Evolutionary conservation across 2,888 invertebrate genomes (phyloP).

Genomic region (Agrochola macilenta): DNA sequence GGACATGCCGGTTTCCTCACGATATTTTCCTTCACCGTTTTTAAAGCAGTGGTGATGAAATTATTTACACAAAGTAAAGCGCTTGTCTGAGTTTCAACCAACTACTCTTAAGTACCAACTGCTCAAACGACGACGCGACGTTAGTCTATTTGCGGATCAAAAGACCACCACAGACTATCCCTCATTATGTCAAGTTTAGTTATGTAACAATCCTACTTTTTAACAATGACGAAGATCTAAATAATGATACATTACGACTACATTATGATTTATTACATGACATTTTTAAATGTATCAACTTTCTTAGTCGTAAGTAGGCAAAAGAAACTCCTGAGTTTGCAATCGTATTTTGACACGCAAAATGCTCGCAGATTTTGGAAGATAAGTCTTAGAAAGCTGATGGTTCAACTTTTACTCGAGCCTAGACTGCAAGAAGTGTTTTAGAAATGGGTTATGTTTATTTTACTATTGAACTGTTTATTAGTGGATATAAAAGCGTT

Average conservation of each 20-base stretch:
- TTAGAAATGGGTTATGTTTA: slow-evolving; percentile 1
- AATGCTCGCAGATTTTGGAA: slow-evolving; percentile 47
- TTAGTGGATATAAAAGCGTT: background rate
- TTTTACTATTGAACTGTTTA: background rate
- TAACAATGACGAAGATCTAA: slow-evolving; percentile 21
- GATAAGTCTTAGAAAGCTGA: slow-evolving; percentile 55
- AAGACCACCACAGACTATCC: background rate
- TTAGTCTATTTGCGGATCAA: too few species aligned
- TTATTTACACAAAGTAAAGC: too few species aligned
- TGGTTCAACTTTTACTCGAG: slow-evolving; percentile 44
- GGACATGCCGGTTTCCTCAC: too few species aligned
- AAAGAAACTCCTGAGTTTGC: slow-evolving; percentile 47
- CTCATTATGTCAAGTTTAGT: background rate
- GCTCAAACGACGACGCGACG: too few species aligned
- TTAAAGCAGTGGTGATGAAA: too few species aligned
- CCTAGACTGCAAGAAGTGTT: slow-evolving; percentile 1
- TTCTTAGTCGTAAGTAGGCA: slow-evolving; percentile 55
- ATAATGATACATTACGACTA: slow-evolving; percentile 20
- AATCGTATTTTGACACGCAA: slow-evolving; percentile 54
- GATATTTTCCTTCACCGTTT: too few species aligned
- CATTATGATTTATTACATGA: too few species aligned
- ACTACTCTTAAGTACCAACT: too few species aligned
- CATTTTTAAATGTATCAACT: slow-evolving; percentile 50
- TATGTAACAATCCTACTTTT: background rate
- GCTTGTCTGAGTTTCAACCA: too few species aligned